These are phyloP conservation scores for Noctua janthe DNA, from an alignment of 2,888 invertebrate genomes.

Conservation along the genomic window DNA sequence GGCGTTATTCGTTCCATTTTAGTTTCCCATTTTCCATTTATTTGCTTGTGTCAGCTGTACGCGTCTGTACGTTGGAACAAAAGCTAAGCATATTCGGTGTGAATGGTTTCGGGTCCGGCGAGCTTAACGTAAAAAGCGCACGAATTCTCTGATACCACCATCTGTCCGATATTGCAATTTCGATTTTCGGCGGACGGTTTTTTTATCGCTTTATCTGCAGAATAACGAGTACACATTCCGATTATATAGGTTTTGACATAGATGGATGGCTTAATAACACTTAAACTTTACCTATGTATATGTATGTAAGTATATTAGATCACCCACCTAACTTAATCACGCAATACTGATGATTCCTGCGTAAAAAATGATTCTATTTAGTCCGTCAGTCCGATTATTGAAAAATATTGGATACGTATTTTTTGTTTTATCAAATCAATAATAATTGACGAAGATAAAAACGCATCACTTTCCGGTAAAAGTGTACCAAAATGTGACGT, in stretches of 20 bases:
- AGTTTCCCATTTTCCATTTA: constrained; percentile 51
- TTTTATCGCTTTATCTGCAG: constrained; percentile 59
- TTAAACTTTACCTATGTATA: too few relatives aligned
- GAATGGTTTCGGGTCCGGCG: constrained; percentile 41
- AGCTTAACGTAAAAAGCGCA: constrained; percentile 54
- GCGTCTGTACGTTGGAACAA: constrained; percentile 55
- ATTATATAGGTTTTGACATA: constrained; percentile 4
- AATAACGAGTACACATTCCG: constrained; percentile 20
- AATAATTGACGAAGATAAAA: too few relatives aligned
- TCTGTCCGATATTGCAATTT: constrained; percentile 73
- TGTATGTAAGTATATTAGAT: background rate
- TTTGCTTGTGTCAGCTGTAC: constrained; percentile 56
- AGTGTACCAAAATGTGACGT: too few relatives aligned
- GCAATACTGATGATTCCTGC: too few relatives aligned
- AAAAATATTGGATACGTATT: too few relatives aligned
- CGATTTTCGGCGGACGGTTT: constrained; percentile 56
- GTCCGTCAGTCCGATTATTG: too few relatives aligned
- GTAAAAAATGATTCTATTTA: too few relatives aligned
- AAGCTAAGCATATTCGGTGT: constrained; percentile 63
- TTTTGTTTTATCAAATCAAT: too few relatives aligned
- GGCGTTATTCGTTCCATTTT: constrained; percentile 43
- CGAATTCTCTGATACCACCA: constrained; percentile 55
- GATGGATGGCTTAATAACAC: background rate
- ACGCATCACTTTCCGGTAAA: too few relatives aligned
- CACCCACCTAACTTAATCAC: background rate